Base-by-base conservation (phyloP, 2,888 invertebrate genomes). In the Parascotia fuliginaria region DNA sequence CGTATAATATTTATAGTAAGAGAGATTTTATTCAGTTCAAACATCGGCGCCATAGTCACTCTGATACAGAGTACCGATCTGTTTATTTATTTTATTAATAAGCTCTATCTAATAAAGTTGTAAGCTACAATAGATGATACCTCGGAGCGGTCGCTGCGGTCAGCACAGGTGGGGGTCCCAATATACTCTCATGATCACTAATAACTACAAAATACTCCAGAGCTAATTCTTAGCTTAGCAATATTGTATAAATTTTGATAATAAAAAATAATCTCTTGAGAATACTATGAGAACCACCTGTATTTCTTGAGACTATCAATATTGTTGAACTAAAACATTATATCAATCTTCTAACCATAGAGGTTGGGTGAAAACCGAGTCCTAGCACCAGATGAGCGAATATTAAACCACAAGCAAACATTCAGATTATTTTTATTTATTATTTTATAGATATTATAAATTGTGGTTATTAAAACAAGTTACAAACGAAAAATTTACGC, bases 11-110 rank as follows among this genome's bases (percentile, higher is more conserved):
- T 61, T 68, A 73, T 59, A 66, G 58, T 72, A 70, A 81, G 82
- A 81, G 82, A 87, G 83, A 82, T 85, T 83, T 83, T 78, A 73
- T 83, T 82, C 81, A 79, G 80, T 82, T 73, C 71, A 77, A 77
- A 77, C 75, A 75, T 78, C 85, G 83, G 82, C 76, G 75, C 77
- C 69, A 77, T 80, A 75, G 77, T 64, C 70, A 74, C 89, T 88
- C 89, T 89, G 88, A 88, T 88, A 87, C 89, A 89, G 89, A 89
- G 89, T 80, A 82, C 84, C 80, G 83, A 79, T 80, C 75, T 74
- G 65, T 58, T 55, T 51, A 62, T 71, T 62, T 60, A 67, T 70
- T 79, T 81, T 76, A 80, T 81, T 81, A 85, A 81, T 80, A 87
- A 88, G 87, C 88, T 75, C 87, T 89, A 87, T 84, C 86, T 88